Percentiles rank a stretch among this genome's conserved stretches.
Conservation (phyloP, 2,888 invertebrate species). For the Hydraecia micacea region DNA sequence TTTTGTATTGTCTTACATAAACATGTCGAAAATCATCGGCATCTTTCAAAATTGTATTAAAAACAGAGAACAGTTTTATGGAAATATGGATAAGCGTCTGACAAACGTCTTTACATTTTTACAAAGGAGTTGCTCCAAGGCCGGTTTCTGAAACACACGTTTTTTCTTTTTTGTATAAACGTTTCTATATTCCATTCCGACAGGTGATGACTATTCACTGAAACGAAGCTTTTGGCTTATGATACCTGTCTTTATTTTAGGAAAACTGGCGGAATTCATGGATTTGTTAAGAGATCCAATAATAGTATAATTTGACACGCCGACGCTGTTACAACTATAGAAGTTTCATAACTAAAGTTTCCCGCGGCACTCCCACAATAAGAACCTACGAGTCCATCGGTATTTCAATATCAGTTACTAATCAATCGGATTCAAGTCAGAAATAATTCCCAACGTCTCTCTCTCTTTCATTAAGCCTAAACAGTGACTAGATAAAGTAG, state of each 20-base stretch:
- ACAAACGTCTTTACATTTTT: constrained; percentile 52
- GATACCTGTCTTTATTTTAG: background rate
- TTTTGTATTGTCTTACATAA: constrained; percentile 66
- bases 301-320: constrained; percentile 20
- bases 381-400: constrained; percentile 10
- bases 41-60: constrained; percentile 49
- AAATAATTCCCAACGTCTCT: constrained; percentile 47
- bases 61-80: constrained; percentile 50
- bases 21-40: constrained; percentile 39
- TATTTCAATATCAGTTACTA: constrained; percentile 24
- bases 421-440: constrained; percentile 23
- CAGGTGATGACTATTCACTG: background rate
- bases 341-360: constrained; percentile 23
- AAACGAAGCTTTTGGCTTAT: background rate
- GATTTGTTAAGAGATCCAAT: background rate
- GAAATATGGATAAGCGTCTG: constrained; percentile 42
- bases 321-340: constrained; percentile 11
- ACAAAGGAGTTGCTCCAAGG: constrained; percentile 45
- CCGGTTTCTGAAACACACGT: constrained; percentile 9
- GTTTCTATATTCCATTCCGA: constrained; percentile 7
- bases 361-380: background rate
- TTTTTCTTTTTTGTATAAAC: constrained; percentile 13
- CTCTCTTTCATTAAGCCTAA: constrained; percentile 65
- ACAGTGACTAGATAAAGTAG: constrained; percentile 77
- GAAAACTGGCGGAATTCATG: background rate